Base-by-base conservation (phyloP, 2,888 invertebrate genomes). In the Dryococelus australis region DNA sequence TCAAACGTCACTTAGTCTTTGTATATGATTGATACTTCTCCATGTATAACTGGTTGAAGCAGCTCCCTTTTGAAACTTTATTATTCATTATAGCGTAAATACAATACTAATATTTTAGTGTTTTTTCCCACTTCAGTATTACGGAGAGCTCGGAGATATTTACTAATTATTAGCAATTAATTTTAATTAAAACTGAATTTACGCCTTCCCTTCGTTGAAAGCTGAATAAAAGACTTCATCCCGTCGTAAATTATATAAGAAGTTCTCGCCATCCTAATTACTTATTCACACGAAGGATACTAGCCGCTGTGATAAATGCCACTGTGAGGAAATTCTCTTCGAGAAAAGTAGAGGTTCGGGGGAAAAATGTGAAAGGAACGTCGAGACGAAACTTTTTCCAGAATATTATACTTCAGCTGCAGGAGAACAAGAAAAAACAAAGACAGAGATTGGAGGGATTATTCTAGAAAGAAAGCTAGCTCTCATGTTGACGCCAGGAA, bases 181-280 rank as follows among this genome's bases (percentile, higher is more conserved):
- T 65, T 65, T 65, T 65, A 65, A 65, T 65, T 65, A 65, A 65
- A 65, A 65, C 65, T 65, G 65, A 65, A 24, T 65, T 35, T 24
- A 65, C 65, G 65, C 65, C 65, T 65, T n/a, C 51, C 16, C n/a
- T 65, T 8, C 65, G 65, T n/a, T 9, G 65, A 65, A 65, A 65
- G 65, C 65, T 65, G 51, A 51, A 65, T 65, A 65, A 65, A 35
- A 65, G 65, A 65, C 65, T 65, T n/a, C 65, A 65, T n/a, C 65
- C n/a, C 16, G 24, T 0, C n/a, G 65, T 65, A n/a, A 65, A 65
- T 65, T 24, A 65, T 65, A 65, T 24, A 16, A 10, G 24, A 16
- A 65, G 65, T 65, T 65, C 65, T 65, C 65, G 65, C n/a, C 65
- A 24, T 65, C 16, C 65, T 65, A 10, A 65, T 65, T 65, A 65